These are phyloP conservation scores for Anser cygnoides DNA, from an alignment of 2,113 vertebrate species.

Conservation along the genomic window DNA sequence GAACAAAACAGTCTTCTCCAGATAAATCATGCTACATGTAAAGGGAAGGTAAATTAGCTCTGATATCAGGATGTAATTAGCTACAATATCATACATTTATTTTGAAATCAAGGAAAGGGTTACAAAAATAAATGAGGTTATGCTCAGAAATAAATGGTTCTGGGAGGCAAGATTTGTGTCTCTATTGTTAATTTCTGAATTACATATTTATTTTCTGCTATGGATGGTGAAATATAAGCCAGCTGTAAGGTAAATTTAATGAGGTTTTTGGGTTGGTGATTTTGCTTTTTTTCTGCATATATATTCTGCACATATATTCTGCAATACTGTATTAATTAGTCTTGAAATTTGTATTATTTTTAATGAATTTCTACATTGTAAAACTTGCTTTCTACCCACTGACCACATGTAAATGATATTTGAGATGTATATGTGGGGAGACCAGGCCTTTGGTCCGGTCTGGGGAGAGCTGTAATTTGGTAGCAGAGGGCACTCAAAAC, in stretches of 20 bases:
- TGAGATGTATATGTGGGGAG: background rate
- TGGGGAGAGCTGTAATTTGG: background rate
- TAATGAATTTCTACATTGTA: background rate
- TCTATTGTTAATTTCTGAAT: slow-evolving; percentile 7
- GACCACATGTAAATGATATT: background rate
- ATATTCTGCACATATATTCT: background rate
- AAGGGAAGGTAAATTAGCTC: slow-evolving; percentile 9
- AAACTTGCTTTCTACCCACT: background rate
- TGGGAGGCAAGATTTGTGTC: background rate
- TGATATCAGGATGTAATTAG: slow-evolving; percentile 25
- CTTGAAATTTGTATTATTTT: background rate
- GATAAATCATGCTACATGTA: background rate
- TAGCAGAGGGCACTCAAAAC: background rate
- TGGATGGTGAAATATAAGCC: background rate
- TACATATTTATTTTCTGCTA: background rate
- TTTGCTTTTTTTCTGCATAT: background rate
- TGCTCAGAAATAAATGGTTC: background rate
- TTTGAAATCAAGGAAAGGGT: background rate
- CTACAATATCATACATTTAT: background rate
- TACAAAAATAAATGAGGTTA: slow-evolving; percentile 32
- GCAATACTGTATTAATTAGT: background rate
- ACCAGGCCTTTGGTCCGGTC: background rate
- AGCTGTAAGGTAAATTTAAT: background rate
- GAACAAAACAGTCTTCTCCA: background rate
- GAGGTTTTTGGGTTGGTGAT: background rate